Conservation (phyloP, 1,140 invertebrate genomes). For the Probaryconus sp. region DNA sequence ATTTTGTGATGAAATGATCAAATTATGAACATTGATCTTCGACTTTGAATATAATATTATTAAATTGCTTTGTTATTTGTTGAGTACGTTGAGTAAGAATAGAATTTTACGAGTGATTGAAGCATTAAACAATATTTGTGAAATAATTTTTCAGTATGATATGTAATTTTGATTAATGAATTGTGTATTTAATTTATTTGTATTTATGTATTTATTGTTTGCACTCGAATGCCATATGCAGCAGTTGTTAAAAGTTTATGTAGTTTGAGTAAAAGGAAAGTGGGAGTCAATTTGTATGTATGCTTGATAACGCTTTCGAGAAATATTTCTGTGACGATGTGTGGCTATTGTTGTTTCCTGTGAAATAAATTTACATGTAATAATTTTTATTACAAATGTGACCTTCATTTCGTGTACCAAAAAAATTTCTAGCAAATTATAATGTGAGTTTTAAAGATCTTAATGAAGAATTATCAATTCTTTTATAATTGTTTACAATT, state of each 20-base stretch:
- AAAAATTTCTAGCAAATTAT: too few species aligned
- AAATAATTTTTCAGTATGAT: too few species aligned
- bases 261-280: conserved; percentile 30
- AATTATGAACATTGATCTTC: conserved; percentile 29
- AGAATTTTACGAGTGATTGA: conserved; percentile 8
- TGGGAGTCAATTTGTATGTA: conserved; percentile 37
- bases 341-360: conserved; percentile 35
- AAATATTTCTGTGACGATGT: conserved; percentile 23
- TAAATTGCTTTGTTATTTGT: neutral
- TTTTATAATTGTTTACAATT: too few species aligned
- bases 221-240: conserved; percentile 71
- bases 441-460: too few species aligned
- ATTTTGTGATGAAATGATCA: conserved; percentile 6
- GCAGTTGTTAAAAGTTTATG: conserved; percentile 23
- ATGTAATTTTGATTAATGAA: conserved; percentile 16
- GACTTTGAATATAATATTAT: conserved; percentile 9
- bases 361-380: conserved; percentile 38
- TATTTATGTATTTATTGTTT: conserved; percentile 52
- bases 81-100: conserved; percentile 4
- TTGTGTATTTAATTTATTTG: conserved; percentile 18
- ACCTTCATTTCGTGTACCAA: too few species aligned
- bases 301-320: conserved; percentile 20
- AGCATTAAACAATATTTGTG: too few species aligned
- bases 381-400: conserved; percentile 21
- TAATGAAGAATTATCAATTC: too few species aligned